These are phyloP conservation scores for Harpalus rubripes DNA, from an alignment of 2,888 invertebrate species.

Conservation along the genomic window DNA sequence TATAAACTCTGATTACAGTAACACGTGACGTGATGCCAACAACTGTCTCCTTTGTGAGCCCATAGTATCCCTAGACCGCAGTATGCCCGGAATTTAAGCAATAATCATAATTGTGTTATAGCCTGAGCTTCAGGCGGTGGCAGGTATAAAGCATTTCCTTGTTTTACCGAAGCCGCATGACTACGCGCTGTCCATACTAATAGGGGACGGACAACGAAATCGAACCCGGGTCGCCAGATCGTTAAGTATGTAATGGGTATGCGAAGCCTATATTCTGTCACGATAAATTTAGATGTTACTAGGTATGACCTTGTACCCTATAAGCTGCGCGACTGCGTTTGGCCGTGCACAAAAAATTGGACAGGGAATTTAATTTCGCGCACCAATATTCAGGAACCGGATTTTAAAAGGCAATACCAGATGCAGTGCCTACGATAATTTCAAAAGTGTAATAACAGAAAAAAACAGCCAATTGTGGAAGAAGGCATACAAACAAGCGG, in stretches of 20 bases:
- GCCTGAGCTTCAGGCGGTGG: background rate
- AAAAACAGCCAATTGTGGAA: no score
- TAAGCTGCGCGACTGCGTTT: no score
- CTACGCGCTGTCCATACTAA: conserved; percentile 38
- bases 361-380: no score
- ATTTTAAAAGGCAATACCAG: no score
- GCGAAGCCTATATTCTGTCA: background rate
- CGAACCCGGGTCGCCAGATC: conserved; percentile 16
- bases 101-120: conserved; percentile 53
- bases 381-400: no score
- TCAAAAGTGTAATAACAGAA: no score
- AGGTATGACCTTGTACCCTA: no score
- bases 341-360: no score
- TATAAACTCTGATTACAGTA: background rate
- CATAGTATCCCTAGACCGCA: conserved; percentile 17
- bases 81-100: conserved; percentile 47
- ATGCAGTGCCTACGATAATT: no score
- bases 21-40: background rate
- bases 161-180: conserved; percentile 30
- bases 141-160: conserved; percentile 56
- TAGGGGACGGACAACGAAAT: background rate
- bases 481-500: no score
- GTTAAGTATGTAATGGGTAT: background rate
- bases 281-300: background rate
- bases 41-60: conserved; percentile 26